These are phyloP conservation scores for Palythoa grandis DNA, from an alignment of 92 coral and sea anemone genomes.

Conservation along the genomic window DNA sequence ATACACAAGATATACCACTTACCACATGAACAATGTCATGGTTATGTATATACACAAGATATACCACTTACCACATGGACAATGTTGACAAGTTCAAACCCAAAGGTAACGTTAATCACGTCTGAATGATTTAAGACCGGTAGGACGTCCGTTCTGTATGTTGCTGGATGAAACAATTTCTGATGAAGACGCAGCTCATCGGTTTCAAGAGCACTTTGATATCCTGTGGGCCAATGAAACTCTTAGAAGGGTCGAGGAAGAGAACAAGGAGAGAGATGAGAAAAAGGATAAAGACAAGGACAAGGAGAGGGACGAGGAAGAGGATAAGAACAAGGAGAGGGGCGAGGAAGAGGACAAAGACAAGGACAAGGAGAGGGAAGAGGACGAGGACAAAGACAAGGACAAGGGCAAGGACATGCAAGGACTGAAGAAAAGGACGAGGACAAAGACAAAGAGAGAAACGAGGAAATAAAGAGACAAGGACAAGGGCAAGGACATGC, in stretches of 20 bases:
- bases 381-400: too few relatives aligned
- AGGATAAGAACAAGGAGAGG: neutral
- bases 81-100: conserved; percentile 61
- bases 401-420: too few relatives aligned
- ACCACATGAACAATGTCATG: too few relatives aligned
- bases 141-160: conserved; percentile 49
- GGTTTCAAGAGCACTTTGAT: conserved; percentile 24
- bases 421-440: too few relatives aligned
- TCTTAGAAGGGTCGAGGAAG: neutral
- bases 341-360: too few relatives aligned
- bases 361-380: too few relatives aligned
- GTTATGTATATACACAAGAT: too few relatives aligned
- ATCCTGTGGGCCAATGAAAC: neutral
- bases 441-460: too few relatives aligned
- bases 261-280: neutral
- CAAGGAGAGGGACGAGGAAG: neutral
- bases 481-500: too few relatives aligned
- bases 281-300: neutral
- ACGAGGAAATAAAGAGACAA: too few relatives aligned
- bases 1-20: too few relatives aligned
- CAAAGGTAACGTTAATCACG: conserved; percentile 51
- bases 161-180: conserved; percentile 38
- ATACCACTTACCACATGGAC: too few relatives aligned
- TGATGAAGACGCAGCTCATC: conserved; percentile 50
- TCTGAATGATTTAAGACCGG: conserved; percentile 34